Evolutionary conservation across 1,140 invertebrate species (phyloP), one percentile per base, ranked within the genome.

Genomic region (Panagrolaimus sp.): DNA sequence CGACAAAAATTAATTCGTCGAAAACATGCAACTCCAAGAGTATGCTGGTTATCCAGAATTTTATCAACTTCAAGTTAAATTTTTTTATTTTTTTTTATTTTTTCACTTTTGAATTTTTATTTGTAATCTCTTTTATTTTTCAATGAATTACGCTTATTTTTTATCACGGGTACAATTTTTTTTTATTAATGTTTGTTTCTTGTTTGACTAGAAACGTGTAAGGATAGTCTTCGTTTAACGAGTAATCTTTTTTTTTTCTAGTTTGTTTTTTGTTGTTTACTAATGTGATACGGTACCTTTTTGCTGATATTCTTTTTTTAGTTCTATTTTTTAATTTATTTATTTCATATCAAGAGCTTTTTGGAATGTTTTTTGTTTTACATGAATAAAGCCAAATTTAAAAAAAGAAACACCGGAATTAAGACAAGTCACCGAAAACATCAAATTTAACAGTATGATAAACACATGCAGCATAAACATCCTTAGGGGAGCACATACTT

Each of bases 401-500:
- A 38, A 38, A 38, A 38, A 7, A n/a, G n/a, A n/a, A n/a, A 38
- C 7, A 38, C 32, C 32, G 32, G 15, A 48, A n/a, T 48, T 48
- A 48, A 4, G 52, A 67, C n/a, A 63, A 28, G 3, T 71, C 71
- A 43, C 71, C 69, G 46, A 73, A 72, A 24, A 75, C 68, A 65
- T 75, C 73, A 48, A 75, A 75, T 38, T 75, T 75, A 24, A 75
- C 65, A 28, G 73, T 75, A 52, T 75, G 73, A 68, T 75, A 75
- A n/a, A 73, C 67, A 46, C 73, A 75, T 14, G 73, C 73, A 17
- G 71, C 73, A 58, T 75, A 73, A 48, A 58, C 67, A 65, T 75
- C 73, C 6, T 66, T 52, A 9, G 73, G 73, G 1, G 71, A 52
- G 43, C 73, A 75, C 43, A 72, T 21, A 5, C 21, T 58, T 46